phyloP scores from a whole-genome alignment of 2,113 vertebrate genomes.

The Dicerorhinus sumatrensis region DNA sequence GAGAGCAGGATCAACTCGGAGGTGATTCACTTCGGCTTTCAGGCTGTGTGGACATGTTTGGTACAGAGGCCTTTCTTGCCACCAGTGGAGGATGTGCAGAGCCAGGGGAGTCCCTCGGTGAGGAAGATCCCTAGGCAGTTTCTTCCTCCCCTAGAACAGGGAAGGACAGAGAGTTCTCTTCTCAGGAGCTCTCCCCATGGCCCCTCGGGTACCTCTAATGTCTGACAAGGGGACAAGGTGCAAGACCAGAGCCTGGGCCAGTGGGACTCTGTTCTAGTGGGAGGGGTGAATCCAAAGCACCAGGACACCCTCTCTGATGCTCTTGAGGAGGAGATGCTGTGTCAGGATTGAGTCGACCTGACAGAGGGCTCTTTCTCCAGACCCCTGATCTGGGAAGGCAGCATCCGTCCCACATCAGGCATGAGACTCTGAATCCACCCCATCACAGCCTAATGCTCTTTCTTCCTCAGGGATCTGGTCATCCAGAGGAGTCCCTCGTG shows the following conservation, averaged over 20 bases:
- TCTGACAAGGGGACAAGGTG: background rate
- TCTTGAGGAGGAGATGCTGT: background rate
- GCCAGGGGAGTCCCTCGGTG: background rate
- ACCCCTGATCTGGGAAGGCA: background rate
- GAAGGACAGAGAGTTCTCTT: background rate
- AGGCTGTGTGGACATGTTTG: background rate
- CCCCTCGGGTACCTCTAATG: background rate
- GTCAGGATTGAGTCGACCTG: background rate
- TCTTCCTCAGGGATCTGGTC: background rate
- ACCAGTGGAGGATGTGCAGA: background rate
- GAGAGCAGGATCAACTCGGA: rapidly evolving
- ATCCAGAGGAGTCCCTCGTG: background rate
- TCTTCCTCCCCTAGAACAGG: background rate
- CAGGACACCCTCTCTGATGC: background rate
- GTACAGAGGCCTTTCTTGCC: background rate
- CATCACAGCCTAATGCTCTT: background rate
- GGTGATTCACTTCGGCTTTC: background rate
- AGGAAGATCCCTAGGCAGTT: background rate
- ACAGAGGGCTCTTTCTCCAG: background rate
- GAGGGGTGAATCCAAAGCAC: background rate
- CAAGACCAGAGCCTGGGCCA: background rate
- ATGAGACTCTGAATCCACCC: background rate
- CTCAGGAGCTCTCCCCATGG: background rate
- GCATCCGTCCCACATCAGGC: background rate
- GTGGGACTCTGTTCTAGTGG: background rate